Evolutionary conservation across 1,140 invertebrate species (phyloP).

Genomic region (Caenorhabditis latens): DNA sequence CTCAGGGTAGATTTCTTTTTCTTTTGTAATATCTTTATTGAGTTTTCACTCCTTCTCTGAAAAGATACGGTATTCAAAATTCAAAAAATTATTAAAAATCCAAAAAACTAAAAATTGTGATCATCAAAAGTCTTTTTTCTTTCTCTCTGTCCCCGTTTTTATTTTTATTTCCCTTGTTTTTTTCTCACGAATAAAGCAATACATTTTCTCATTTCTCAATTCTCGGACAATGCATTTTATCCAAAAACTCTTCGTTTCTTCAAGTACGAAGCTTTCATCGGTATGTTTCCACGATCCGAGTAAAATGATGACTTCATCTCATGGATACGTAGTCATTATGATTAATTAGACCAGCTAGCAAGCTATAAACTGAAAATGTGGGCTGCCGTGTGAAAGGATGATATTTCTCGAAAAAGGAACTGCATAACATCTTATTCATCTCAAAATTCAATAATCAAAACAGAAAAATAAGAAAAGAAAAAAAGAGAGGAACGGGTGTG

Average conservation of each 20-base stretch:
- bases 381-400: no score
- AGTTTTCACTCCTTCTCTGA: no score
- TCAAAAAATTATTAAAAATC: neutral
- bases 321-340: no score
- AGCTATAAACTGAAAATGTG: no score
- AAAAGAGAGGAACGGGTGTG: neutral
- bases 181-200: neutral
- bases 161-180: neutral
- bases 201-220: neutral
- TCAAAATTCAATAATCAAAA: neutral
- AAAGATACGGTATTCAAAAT: no score
- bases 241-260: slow-evolving; percentile 29
- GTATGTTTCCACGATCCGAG: neutral
- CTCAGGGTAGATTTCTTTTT: slow-evolving; percentile 21
- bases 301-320: no score
- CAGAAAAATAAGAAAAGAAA: neutral
- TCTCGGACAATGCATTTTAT: slow-evolving; percentile 22
- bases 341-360: no score
- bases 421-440: neutral
- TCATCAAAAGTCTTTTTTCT: neutral
- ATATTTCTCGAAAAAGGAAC: neutral
- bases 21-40: neutral
- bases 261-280: slow-evolving; percentile 22
- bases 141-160: no score
- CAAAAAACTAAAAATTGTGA: slow-evolving; percentile 1